phyloP scores from a whole-genome alignment of 2,797 vertebrate genomes.

The Mormyrus proboscirostris region DNA sequence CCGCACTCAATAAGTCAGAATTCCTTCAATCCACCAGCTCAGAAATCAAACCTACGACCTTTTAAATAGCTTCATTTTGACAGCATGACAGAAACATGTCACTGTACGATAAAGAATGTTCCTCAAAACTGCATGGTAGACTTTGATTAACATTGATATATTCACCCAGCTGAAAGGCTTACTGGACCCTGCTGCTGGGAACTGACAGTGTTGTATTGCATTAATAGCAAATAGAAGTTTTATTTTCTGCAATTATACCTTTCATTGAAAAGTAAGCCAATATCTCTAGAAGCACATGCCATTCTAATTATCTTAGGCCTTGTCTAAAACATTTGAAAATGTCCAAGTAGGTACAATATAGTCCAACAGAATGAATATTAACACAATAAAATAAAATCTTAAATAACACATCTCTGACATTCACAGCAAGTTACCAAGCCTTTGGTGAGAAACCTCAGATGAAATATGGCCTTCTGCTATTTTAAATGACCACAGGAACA shows the following conservation, averaged over 20 bases:
- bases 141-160: neutral
- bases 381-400: neutral
- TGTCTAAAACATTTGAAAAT: slow-evolving; percentile 1
- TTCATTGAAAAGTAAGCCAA: neutral
- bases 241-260: neutral
- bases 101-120: neutral
- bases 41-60: neutral
- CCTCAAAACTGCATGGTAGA: neutral
- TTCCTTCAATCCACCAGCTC: neutral
- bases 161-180: neutral
- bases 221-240: neutral
- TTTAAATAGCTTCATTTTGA: slow-evolving; percentile 1
- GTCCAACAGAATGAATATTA: neutral
- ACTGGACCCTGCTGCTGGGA: neutral
- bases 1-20: neutral
- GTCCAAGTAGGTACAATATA: slow-evolving; percentile 7
- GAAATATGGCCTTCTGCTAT: neutral
- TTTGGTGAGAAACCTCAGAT: neutral
- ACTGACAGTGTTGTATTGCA: neutral
- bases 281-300: neutral
- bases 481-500: slow-evolving; percentile 2
- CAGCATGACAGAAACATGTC: neutral
- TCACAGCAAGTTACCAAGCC: neutral
- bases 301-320: neutral
- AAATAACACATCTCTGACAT: slow-evolving; percentile 3